Evolutionary conservation across 2,797 vertebrate genomes (phyloP).

Genomic region (Eidolon dupreanum): DNA sequence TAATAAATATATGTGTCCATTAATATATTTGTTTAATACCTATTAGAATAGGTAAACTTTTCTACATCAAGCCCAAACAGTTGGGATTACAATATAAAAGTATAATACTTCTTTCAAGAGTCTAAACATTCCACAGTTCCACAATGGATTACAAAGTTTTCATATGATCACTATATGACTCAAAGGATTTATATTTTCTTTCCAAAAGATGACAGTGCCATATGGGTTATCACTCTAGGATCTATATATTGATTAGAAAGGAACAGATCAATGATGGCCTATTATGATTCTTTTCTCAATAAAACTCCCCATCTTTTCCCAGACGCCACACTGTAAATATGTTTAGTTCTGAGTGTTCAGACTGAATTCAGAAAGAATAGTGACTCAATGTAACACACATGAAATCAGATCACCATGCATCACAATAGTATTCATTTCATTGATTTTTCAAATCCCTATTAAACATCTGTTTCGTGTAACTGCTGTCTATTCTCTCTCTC

Average conservation of each 20-base stretch:
- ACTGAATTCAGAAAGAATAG: conserved; percentile 29
- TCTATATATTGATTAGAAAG: conserved; percentile 71
- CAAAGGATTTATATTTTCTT: conserved; percentile 45
- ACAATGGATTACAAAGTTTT: neutral
- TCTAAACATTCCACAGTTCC: neutral
- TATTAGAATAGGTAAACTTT: neutral
- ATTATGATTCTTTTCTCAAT: conserved; percentile 44
- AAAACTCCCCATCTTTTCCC: conserved; percentile 1
- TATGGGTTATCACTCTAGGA: conserved; percentile 55
- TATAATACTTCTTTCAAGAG: neutral
- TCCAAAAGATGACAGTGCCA: conserved; percentile 39
- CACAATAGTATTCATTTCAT: conserved; percentile 48
- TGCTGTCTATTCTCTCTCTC: neutral
- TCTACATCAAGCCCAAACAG: neutral
- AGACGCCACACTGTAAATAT: neutral
- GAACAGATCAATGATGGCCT: conserved; percentile 54
- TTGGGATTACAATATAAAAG: neutral
- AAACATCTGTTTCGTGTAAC: conserved; percentile 59
- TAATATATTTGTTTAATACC: neutral
- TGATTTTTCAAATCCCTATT: conserved; percentile 67
- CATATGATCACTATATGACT: neutral
- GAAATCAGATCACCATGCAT: conserved; percentile 64
- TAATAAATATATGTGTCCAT: neutral
- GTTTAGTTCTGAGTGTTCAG: neutral
- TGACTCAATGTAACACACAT: conserved; percentile 33